Conservation (phyloP, 2,797 vertebrate genomes). For the Eleutherodactylus coqui region DNA sequence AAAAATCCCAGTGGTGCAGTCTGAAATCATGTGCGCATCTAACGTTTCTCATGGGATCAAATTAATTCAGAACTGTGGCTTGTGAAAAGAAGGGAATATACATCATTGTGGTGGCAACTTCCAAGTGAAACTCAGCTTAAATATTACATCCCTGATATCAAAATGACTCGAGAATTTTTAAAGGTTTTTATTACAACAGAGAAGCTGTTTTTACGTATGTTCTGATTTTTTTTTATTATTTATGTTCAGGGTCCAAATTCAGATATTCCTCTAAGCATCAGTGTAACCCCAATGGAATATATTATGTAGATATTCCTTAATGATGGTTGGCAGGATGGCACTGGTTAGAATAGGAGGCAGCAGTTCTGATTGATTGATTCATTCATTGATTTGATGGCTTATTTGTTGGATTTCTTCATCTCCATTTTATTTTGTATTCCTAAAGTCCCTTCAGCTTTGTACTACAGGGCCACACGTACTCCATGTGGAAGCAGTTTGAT, state of each 20-base stretch:
- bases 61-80: conserved; percentile 59
- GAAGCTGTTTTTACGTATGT: not conserved
- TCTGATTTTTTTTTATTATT: not conserved
- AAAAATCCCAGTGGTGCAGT: conserved; percentile 58
- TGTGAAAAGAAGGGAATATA: conserved; percentile 49
- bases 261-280: not conserved
- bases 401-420: not conserved
- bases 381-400: too few species aligned
- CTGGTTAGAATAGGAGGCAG: not conserved
- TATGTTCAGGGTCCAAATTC: conserved; percentile 1
- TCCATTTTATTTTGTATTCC: not conserved
- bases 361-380: not conserved
- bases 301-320: not conserved
- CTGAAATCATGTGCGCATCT: conserved; percentile 61
- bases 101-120: conserved; percentile 51
- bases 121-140: conserved; percentile 19
- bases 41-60: conserved; percentile 56
- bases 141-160: conserved; percentile 19
- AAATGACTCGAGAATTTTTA: conserved; percentile 1
- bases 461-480: too few species aligned
- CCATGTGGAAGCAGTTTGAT: too few species aligned
- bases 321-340: not conserved
- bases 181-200: not conserved
- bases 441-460: too few species aligned
- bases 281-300: not conserved